Base-by-base conservation (phyloP, 2,797 vertebrate species). In the Halcyon leucocephala region DNA sequence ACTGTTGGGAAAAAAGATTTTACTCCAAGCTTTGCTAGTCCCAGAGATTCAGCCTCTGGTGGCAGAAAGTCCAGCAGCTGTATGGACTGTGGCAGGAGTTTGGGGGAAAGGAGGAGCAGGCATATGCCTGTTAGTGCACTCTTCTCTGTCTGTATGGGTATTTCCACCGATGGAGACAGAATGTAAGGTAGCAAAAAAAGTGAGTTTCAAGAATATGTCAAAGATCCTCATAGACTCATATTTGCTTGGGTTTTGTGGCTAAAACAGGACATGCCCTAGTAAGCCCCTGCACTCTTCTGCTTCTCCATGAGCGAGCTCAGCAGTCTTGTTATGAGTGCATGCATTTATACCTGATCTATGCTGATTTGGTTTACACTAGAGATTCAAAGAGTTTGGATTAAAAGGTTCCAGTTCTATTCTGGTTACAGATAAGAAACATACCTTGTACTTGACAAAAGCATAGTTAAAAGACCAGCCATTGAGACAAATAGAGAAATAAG, bases 91-190 rank as follows among this genome's bases (percentile, higher is more conserved):
- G 7, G 35, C 31, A 61, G 52, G 33, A 25, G 21, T 14, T 10
- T 44, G 55, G 55, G 28, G 54, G 48, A 42, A 42, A n/a, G 48
- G 15, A 29, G 41, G 22, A 28, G 21, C 22, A 48, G 48, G 26
- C 1, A 0, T 10, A 16, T 51, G 25, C 21, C 16, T 37, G 31
- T 28, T 31, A 0, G 0, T 14, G 28, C 8, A 7, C 18, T 12
- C 24, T 31, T 44, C 41, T 26, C 24, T 24, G 24, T 17, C 48
- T 57, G 5, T 1, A 2, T 49, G 49, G 18, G 28, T 21, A 24
- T 72, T 76, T 41, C 31, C 54, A 88, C 31, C 16, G 16, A 60
- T 55, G 54, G 31, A 55, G 41, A n/a, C 13, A 20, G 44, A 60
- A 69, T 12, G 28, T 19, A 73, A 80, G 58, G 65, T 44, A 77